These are phyloP conservation scores for Ferdinandea cuprea DNA, from an alignment of 2,888 invertebrate species.

Conservation along the genomic window DNA sequence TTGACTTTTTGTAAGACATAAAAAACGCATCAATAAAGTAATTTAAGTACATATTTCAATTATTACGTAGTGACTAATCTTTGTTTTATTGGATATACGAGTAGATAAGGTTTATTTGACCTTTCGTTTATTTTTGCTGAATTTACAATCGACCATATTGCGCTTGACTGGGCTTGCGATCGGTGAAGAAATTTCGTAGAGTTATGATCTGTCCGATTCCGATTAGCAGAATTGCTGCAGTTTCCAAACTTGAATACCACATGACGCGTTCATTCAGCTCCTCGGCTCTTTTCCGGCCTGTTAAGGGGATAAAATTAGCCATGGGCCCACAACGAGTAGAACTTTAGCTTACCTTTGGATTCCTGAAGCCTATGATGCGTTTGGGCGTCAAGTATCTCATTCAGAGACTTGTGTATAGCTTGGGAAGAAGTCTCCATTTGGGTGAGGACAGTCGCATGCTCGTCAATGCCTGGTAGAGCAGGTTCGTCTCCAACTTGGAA, in stretches of 20 bases:
- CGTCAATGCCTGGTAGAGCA: constrained; percentile 90
- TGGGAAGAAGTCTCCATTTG: constrained; percentile 97
- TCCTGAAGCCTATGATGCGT: constrained; percentile 98
- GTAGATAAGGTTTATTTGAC: constrained; percentile 50
- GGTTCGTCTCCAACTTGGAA: constrained; percentile 97
- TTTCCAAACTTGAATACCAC: constrained; percentile 96
- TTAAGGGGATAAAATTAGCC: background rate
- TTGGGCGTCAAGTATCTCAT: constrained; percentile 95
- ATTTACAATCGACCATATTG: constrained; percentile 80
- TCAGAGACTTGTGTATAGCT: constrained; percentile 94
- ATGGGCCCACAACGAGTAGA: background rate
- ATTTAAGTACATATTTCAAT: constrained; percentile 27
- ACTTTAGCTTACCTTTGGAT: constrained; percentile 86
- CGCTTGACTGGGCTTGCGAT: constrained; percentile 85
- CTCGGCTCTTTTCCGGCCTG: constrained; percentile 95
- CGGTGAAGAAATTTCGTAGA: constrained; percentile 94
- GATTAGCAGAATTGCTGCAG: constrained; percentile 91
- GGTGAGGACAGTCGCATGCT: constrained; percentile 96
- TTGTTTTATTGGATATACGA: constrained; percentile 58
- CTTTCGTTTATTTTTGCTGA: constrained; percentile 18
- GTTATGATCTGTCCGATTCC: constrained; percentile 96
- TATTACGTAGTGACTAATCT: constrained; percentile 61
- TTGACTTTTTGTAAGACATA: background rate
- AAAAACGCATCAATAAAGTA: constrained; percentile 15
- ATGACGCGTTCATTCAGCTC: constrained; percentile 97